Conservation (phyloP, 2,113 vertebrate genomes). For the Apistogramma diplotaenia region DNA sequence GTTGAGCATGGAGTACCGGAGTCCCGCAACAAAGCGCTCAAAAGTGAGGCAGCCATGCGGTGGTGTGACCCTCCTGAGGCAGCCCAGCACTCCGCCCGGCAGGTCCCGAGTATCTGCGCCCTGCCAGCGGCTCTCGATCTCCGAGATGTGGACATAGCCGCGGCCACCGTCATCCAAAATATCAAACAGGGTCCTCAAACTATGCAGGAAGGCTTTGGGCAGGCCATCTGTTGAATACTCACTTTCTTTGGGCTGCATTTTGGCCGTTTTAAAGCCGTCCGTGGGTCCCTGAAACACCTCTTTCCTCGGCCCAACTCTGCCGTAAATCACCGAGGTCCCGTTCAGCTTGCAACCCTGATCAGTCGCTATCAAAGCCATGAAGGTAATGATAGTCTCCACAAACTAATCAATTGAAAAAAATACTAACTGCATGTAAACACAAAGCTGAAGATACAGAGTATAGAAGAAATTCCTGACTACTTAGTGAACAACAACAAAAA, state of each 20-base stretch:
- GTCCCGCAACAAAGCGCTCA: conserved; percentile 89
- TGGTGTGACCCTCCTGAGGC: conserved; percentile 84
- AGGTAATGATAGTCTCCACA: neutral
- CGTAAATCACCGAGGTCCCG: conserved; percentile 45
- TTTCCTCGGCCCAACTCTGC: conserved; percentile 46
- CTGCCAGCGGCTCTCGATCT: conserved; percentile 95
- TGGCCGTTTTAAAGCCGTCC: conserved; percentile 3
- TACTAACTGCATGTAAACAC: neutral
- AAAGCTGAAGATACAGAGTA: neutral
- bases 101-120: conserved; percentile 84
- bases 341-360: conserved; percentile 63
- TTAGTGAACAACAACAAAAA: neutral
- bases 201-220: conserved; percentile 89
- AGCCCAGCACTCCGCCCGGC: conserved; percentile 86
- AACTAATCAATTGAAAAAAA: conserved; percentile 11
- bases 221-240: conserved; percentile 80
- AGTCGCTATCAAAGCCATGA: conserved; percentile 74
- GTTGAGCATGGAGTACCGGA: conserved; percentile 83
- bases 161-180: conserved; percentile 88
- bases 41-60: conserved; percentile 91
- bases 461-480: neutral
- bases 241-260: conserved; percentile 65
- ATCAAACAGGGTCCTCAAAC: conserved; percentile 90
- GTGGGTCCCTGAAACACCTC: conserved; percentile 17
- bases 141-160: conserved; percentile 89